Base-by-base conservation (phyloP, 2,797 vertebrate species). In the Sebastes dallii region DNA sequence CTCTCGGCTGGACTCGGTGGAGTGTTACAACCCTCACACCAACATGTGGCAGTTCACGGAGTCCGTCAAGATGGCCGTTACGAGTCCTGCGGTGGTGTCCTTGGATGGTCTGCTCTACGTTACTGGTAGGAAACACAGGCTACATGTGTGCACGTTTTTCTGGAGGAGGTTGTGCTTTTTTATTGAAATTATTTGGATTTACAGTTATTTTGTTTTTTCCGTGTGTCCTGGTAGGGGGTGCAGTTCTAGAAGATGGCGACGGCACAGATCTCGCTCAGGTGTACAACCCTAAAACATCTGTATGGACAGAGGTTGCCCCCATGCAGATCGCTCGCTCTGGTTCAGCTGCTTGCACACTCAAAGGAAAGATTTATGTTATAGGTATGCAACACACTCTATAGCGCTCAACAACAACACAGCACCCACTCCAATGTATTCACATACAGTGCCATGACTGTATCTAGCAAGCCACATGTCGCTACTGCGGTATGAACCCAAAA, bases 301-400 rank as follows among this genome's bases (percentile, higher is more conserved):
- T 67, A 1, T 96, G 96, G 96, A 93, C 94, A 0, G 96, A 97
- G 69, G 93, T 96, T 1, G 93, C 96, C 1, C 93, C 95, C 6
- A 97, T 96, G 96, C 96, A 96, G 89, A 96, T 97, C 0, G 95
- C 96, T 18, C 96, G 96, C 83, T 97, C 96, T 12, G 96, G 96
- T 36, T 97, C 96, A 8, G 96, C 95, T 12, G 95, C 96, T 39
- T 97, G 96, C 75, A 95, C 94, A 0, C 93, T 96, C 34, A 96
- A 95, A 89, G 96, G 96, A 82, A 97, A 96, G 87, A 93, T 97
- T 69, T 97, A 96, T 6, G 94, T 96, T 24, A 97, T 97, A 78
- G 96, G 96, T 96, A 86, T 11, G 68, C 24, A 36, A 87, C 7
- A 10, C 10, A 14, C n/a, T 46, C 2, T 10, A 29, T 6, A 18